Conservation (phyloP, 1,140 invertebrate genomes). For the Caenorhabditis inopinata region DNA sequence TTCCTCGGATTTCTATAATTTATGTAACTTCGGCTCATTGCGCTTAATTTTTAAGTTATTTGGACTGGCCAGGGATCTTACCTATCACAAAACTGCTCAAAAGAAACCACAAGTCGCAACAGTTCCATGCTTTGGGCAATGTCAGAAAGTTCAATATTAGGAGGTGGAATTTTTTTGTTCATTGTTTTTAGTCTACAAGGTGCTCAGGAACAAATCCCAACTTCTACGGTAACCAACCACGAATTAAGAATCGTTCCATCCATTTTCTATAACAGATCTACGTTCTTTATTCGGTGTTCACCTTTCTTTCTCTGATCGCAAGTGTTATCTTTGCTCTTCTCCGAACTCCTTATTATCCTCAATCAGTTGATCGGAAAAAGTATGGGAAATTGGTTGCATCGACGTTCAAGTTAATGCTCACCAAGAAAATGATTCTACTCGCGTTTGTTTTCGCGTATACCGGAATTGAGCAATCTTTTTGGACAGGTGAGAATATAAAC, state of each 20-base stretch:
- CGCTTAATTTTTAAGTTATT: slow-evolving; percentile 25
- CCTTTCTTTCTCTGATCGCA: background rate
- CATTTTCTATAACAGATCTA: background rate
- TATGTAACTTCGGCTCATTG: too few species aligned
- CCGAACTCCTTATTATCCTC: slow-evolving; percentile 12
- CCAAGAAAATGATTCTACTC: slow-evolving; percentile 41
- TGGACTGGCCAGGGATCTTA: slow-evolving; percentile 49
- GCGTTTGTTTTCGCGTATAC: slow-evolving; percentile 45
- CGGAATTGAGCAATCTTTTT: slow-evolving; percentile 44
- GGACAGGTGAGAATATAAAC: slow-evolving; percentile 31
- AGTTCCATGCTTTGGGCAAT: slow-evolving; percentile 45
- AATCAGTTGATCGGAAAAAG: background rate
- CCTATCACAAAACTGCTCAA: slow-evolving; percentile 35
- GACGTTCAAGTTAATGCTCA: slow-evolving; percentile 45
- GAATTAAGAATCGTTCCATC: too few species aligned
- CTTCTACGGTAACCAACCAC: background rate
- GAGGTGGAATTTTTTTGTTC: slow-evolving; percentile 39
- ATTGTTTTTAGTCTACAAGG: slow-evolving; percentile 21
- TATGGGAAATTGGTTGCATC: slow-evolving; percentile 25
- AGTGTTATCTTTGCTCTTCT: slow-evolving; percentile 20
- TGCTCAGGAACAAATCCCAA: slow-evolving; percentile 12
- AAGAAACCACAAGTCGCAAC: slow-evolving; percentile 40
- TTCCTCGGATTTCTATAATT: background rate
- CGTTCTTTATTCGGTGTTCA: slow-evolving; percentile 35
- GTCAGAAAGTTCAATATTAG: slow-evolving; percentile 15